A percentile compares a stretch with the other conserved stretches of the same genome.
phyloP scores from a whole-genome alignment of 2,113 vertebrate genomes.

The human region DNA sequence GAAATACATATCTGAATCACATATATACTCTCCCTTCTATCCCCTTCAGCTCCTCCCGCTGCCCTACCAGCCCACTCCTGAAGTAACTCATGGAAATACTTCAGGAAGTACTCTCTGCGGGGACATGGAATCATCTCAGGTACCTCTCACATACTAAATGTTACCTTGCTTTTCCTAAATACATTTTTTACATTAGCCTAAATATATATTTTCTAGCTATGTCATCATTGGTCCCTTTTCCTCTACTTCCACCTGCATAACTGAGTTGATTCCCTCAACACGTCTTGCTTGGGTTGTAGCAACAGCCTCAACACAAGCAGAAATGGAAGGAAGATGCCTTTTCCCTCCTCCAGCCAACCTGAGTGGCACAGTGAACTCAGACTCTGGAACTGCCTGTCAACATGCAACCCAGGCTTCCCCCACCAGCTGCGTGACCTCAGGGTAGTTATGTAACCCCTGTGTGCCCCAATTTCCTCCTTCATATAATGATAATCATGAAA shows the following conservation, averaged over 20 bases:
- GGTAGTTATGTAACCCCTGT: not conserved
- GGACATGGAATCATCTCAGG: not conserved
- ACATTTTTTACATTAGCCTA: not conserved
- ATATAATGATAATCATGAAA: not conserved
- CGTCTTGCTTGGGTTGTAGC: not conserved
- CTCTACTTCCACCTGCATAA: not conserved
- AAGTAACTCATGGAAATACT: not conserved
- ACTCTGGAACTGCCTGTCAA: not conserved
- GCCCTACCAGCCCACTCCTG: not conserved
- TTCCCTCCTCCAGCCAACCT: not conserved
- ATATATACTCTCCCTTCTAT: not conserved
- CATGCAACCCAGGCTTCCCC: not conserved
- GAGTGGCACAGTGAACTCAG: not conserved
- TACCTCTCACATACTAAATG: not conserved
- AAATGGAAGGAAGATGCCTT: not conserved
- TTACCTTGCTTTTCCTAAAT: not conserved
- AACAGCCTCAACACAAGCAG: not conserved
- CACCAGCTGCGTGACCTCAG: not conserved
- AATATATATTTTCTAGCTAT: not conserved
- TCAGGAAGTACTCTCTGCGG: not conserved
- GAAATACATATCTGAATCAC: not conserved
- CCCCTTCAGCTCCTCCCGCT: not conserved
- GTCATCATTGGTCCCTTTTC: not conserved
- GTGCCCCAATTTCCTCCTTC: not conserved
- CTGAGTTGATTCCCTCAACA: not conserved